Evolutionary conservation across 1,140 invertebrate species (phyloP), one percentile per base, ranked within the genome.

Genomic region (Hermatobates lingyangjiaoensis): DNA sequence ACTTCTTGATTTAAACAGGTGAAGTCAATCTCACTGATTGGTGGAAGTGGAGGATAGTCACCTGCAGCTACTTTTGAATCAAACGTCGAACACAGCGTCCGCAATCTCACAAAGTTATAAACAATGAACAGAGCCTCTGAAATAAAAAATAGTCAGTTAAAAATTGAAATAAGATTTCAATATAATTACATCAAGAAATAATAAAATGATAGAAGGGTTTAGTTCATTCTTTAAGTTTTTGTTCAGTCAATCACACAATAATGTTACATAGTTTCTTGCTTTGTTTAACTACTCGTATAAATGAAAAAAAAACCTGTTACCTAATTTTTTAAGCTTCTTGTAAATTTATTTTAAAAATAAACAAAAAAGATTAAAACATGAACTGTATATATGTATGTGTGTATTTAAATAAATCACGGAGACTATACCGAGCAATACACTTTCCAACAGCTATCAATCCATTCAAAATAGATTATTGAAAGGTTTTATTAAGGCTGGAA

Each of bases 101-200:
- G 18, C 27, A 54, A 27, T n/a, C 53, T 27, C 7, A 23, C 48
- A 34, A 50, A 54, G 25, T 54, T 54, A 25, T 54, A 54, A 1
- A 54, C 3, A 18, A 54, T 46, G 38, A 54, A 54, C 25, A 54
- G 5, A 27, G 46, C 24, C 20, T 39, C 52, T 53, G n/a, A 27
- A 53, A 46, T 24, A 25, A 28, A n/a, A 21, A 27, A 26, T 15
- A 15, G 21, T 20, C n/a, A 21, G 24, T 27, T 15, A 24, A 21
- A 42, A 27, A 27, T 27, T n/a, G 28, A 10, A 23, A 10, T 3
- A 45, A 7, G 21, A 45, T 46, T 5, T n/a, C 20, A 10, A 18
- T 27, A 27, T 2, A 48, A 27, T n/a, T 2, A 48, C 18, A 27
- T 27, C 4, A 48, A 27, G 15, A 25, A 48, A n/a, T n/a, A 27